Evolutionary conservation across 2,888 invertebrate genomes (phyloP).

Genomic region (Euspilapteryx auroguttella): DNA sequence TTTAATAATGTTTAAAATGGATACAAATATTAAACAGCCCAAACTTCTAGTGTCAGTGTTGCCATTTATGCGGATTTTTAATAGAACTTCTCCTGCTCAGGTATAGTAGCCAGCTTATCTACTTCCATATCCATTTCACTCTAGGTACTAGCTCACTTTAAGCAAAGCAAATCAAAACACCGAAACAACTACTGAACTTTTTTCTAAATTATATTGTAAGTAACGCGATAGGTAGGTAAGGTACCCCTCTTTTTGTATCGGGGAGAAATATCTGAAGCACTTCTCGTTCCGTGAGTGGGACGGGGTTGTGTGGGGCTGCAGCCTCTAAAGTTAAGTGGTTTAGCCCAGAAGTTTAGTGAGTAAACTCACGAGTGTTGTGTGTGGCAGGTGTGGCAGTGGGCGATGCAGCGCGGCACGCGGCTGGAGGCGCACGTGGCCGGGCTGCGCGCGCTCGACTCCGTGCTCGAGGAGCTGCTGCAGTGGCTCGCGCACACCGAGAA

Average conservation of each 20-base stretch:
- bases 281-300: too few species aligned
- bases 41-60: conserved; percentile 24
- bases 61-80: conserved; percentile 36
- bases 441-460: conserved; percentile 80
- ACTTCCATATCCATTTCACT: background rate
- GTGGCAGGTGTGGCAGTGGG: conserved; percentile 77
- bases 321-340: too few species aligned
- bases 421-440: conserved; percentile 84
- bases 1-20: too few species aligned
- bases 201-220: too few species aligned
- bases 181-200: too few species aligned
- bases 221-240: too few species aligned
- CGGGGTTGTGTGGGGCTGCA: too few species aligned
- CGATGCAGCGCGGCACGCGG: conserved; percentile 82
- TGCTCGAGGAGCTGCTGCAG: conserved; percentile 90
- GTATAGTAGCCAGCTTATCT: conserved; percentile 13
- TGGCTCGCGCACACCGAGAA: conserved; percentile 92
- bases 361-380: background rate
- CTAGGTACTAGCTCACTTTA: too few species aligned
- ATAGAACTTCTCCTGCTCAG: conserved; percentile 36
- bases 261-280: too few species aligned
- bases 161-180: too few species aligned
- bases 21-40: too few species aligned
- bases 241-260: too few species aligned
- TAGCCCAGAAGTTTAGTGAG: background rate